Evolutionary conservation across 2,888 invertebrate species (phyloP).

Genomic region (Eudasyphora cyanicolor): DNA sequence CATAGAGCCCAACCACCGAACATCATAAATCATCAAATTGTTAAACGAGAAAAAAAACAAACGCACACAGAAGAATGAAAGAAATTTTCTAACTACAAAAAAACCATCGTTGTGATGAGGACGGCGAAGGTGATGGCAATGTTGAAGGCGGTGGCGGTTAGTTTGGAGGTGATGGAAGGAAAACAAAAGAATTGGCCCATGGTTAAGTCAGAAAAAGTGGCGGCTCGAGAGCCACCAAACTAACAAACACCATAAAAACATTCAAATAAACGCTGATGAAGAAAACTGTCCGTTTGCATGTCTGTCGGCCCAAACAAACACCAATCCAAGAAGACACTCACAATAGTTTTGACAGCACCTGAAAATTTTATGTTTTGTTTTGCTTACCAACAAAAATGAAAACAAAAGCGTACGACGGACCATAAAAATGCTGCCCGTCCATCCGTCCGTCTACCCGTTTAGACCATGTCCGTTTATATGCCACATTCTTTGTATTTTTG

Average conservation of each 20-base stretch:
- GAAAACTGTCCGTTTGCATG: not conserved
- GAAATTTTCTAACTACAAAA: not conserved
- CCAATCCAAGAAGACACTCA: not conserved
- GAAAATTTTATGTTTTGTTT: conserved; percentile 23
- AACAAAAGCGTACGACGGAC: not conserved
- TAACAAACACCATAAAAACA: conserved; percentile 22
- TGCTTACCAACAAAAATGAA: not conserved
- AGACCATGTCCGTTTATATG: not conserved
- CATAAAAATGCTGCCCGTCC: conserved; percentile 1
- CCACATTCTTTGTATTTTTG: conserved; percentile 14
- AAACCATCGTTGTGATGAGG: not conserved
- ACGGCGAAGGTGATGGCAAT: not conserved
- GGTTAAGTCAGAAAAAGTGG: conserved; percentile 18
- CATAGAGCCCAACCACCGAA: conserved; percentile 8
- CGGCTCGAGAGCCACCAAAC: not conserved
- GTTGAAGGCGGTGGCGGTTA: not conserved
- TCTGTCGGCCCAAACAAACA: not conserved
- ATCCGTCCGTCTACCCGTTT: no score
- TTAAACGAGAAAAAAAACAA: not conserved
- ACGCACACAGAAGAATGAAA: not conserved
- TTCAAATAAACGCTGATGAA: conserved; percentile 4
- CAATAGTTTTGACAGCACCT: conserved; percentile 21
- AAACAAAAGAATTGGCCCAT: conserved; percentile 25
- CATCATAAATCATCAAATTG: conserved; percentile 55
- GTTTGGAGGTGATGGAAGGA: conserved; percentile 10